Evolutionary conservation across 2,113 vertebrate genomes (phyloP).

Genomic region (Callopanchax toddi): DNA sequence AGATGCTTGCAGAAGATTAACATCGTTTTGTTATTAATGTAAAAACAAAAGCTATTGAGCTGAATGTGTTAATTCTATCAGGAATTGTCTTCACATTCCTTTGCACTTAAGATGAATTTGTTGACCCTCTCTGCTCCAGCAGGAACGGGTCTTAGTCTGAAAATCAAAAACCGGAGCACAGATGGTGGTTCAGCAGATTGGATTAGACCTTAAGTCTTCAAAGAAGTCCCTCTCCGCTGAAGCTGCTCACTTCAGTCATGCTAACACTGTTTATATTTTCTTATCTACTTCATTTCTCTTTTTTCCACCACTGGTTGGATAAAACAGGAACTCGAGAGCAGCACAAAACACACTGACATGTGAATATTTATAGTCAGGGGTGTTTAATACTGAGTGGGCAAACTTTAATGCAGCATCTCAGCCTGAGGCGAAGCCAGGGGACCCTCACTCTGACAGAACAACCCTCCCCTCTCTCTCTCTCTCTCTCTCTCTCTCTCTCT

Average conservation of each 20-base stretch:
- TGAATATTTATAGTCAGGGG: slow-evolving; percentile 48
- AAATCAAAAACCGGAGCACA: slow-evolving; percentile 68
- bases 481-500: slow-evolving; percentile 21
- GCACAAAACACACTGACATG: slow-evolving; percentile 40
- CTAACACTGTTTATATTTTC: slow-evolving; percentile 63
- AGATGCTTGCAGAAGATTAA: neutral
- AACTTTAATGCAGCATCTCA: slow-evolving; percentile 56
- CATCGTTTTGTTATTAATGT: too few relatives aligned
- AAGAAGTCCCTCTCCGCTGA: slow-evolving; percentile 65
- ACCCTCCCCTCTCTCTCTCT: slow-evolving; percentile 20
- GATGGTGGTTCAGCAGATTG: slow-evolving; percentile 62
- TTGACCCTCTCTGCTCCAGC: slow-evolving; percentile 63
- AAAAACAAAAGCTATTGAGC: too few relatives aligned
- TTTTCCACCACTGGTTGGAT: slow-evolving; percentile 15
- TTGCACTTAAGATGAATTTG: slow-evolving; percentile 48
- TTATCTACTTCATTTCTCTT: slow-evolving; percentile 34
- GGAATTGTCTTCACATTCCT: slow-evolving; percentile 42
- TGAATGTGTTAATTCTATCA: slow-evolving; percentile 45
- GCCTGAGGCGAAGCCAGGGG: slow-evolving; percentile 61
- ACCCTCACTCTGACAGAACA: slow-evolving; percentile 31
- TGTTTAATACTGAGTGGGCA: slow-evolving; percentile 50
- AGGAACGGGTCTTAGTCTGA: slow-evolving; percentile 63
- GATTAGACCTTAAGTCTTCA: slow-evolving; percentile 78
- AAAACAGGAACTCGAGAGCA: slow-evolving; percentile 35
- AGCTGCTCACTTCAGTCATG: slow-evolving; percentile 57